phyloP scores from a whole-genome alignment of 2,797 vertebrate genomes.

The Eidolon dupreanum region DNA sequence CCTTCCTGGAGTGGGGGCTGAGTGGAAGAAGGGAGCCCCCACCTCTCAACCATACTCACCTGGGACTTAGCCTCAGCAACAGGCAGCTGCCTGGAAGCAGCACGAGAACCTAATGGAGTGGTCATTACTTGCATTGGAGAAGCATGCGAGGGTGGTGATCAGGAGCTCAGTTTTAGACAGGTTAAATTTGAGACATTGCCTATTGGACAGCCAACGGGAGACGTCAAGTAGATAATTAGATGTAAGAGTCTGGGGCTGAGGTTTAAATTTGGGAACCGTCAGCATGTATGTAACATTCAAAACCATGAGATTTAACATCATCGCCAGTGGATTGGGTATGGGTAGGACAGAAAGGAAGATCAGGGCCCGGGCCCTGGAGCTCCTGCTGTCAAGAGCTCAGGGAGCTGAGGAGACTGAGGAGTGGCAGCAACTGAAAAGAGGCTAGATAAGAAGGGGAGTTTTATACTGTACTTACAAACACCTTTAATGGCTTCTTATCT shows the following conservation, averaged over 20 bases:
- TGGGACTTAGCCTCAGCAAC: background rate
- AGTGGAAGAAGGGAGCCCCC: background rate
- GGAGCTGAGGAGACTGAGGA: background rate
- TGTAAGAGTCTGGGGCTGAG: background rate
- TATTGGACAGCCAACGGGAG: background rate
- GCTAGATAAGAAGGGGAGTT: background rate
- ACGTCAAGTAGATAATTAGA: background rate
- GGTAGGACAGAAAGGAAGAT: background rate
- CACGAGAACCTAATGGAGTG: background rate
- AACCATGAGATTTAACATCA: background rate
- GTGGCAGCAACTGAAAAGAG: background rate
- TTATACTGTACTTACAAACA: background rate
- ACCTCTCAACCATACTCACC: background rate
- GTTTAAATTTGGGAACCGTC: background rate
- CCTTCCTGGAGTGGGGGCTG: background rate
- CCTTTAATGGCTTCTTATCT: conserved; percentile 4
- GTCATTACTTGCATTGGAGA: background rate
- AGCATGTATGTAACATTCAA: background rate
- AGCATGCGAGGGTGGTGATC: background rate
- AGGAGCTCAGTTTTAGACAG: background rate
- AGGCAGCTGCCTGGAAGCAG: no score
- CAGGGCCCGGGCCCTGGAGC: background rate
- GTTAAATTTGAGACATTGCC: background rate
- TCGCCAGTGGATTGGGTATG: background rate
- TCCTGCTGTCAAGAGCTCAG: background rate